phyloP scores from a whole-genome alignment of 2,797 vertebrate species.

The Falco cherrug region DNA sequence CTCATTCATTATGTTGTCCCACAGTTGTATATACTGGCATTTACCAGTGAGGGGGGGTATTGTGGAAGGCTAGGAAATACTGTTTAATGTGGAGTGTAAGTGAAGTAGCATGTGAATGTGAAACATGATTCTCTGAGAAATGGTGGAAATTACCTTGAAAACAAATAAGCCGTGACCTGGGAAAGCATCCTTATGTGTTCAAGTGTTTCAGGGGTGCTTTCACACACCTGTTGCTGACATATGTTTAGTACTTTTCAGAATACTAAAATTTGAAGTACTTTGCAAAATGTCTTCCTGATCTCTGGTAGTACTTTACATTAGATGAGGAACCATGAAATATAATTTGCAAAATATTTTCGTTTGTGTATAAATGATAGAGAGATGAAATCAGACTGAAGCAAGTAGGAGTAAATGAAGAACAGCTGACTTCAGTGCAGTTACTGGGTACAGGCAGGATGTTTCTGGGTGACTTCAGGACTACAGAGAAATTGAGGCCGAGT shows the following conservation, averaged over 20 bases:
- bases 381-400: neutral
- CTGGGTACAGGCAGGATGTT: neutral
- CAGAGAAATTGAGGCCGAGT: neutral
- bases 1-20: neutral
- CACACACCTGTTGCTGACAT: neutral
- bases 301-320: neutral
- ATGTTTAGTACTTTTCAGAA: neutral
- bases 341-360: neutral
- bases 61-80: neutral
- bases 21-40: neutral
- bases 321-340: neutral
- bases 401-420: neutral
- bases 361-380: neutral
- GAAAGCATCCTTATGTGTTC: accelerated
- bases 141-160: neutral
- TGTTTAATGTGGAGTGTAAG: neutral
- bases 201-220: neutral
- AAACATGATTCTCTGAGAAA: neutral
- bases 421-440: neutral
- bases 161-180: accelerated
- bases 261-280: neutral
- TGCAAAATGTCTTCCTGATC: neutral
- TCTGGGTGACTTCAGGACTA: neutral
- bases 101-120: neutral
- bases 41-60: neutral